Base-by-base conservation (phyloP, 2,888 invertebrate genomes). In the Tenthredo distinguenda region DNA sequence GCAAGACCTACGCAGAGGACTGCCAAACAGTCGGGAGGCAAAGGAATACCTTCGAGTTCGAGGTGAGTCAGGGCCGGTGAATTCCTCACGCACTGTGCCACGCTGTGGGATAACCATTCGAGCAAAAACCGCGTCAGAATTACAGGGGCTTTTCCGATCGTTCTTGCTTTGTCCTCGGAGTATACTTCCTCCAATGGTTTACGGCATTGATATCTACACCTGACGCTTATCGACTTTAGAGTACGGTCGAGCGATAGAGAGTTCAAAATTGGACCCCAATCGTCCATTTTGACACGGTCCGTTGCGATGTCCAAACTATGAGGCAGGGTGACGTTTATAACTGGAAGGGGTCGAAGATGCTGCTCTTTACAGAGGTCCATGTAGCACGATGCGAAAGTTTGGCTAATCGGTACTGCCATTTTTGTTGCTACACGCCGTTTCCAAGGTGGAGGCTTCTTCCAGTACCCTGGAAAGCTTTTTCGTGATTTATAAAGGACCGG, bases 251-350 rank as follows among this genome's bases (percentile, higher is more conserved):
- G 95, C 77, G 96, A 95, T 6, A 97, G 93, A 0, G 97, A 96
- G 89, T 96, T 96, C 81, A 97, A 93, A 77, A 97, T 96, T 1
- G 97, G 96, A 47, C 95, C 94, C 97, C 97, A 97, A 88, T 97
- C 97, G 86, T 95, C 95, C 87, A 96, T 95, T 90, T 96, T 96
- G 81, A 97, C 95, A 87, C 97, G 95, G 91, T 97, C 97, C 82
- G 96, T 96, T 87, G 95, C 95, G 89, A 97, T 96, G 88, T 97
- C 97, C 86, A 96, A 90, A 65, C 94, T 93, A 79, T 95, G 90
- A 1, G 93, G 93, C 43, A 93, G 76, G 0, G 91, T 91, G 3
- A 91, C 91, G 86, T 92, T 92, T 86, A 93, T 92, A 34, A 93
- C 89, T 1, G 93, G 93, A 72, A 93, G 86, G 0, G 92, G 93